A percentile compares a stretch with the other conserved stretches of the same genome.
Evolutionary conservation across 2,888 invertebrate genomes (phyloP).

Genomic region (Oscheius sp.): DNA sequence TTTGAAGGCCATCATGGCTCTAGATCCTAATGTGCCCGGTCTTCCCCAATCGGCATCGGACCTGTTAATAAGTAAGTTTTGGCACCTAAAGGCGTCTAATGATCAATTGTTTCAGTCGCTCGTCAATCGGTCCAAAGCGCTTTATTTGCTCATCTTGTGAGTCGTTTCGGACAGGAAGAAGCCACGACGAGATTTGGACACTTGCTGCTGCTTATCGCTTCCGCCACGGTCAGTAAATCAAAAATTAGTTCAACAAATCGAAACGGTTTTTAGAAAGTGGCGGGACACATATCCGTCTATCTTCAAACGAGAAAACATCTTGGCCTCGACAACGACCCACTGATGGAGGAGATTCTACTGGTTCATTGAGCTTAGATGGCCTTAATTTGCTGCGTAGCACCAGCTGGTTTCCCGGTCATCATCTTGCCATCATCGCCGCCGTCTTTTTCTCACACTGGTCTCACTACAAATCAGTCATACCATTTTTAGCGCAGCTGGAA

Average conservation of each 20-base stretch:
- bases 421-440: conserved; percentile 22
- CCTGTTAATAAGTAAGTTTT: conserved; percentile 33
- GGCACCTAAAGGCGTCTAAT: not conserved
- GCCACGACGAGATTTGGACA: conserved; percentile 66
- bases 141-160: conserved; percentile 61
- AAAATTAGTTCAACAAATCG: conserved; percentile 9
- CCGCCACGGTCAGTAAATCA: conserved; percentile 61
- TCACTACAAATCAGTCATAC: conserved; percentile 29
- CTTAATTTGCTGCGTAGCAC: not conserved
- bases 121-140: conserved; percentile 69
- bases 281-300: conserved; percentile 50
- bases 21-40: conserved; percentile 65
- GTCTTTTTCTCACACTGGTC: conserved; percentile 35
- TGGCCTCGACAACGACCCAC: conserved; percentile 41
- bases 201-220: conserved; percentile 63
- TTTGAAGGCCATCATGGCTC: conserved; percentile 68
- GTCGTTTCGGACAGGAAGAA: conserved; percentile 41
- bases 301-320: conserved; percentile 55
- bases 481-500: conserved; percentile 4
- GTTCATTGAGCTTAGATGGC: conserved; percentile 15
- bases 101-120: conserved; percentile 36
- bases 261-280: conserved; percentile 66
- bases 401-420: conserved; percentile 8
- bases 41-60: conserved; percentile 42
- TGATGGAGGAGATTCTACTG: conserved; percentile 48